Evolutionary conservation across 1,140 invertebrate genomes (phyloP).

Genomic region (Drosophila rufa): DNA sequence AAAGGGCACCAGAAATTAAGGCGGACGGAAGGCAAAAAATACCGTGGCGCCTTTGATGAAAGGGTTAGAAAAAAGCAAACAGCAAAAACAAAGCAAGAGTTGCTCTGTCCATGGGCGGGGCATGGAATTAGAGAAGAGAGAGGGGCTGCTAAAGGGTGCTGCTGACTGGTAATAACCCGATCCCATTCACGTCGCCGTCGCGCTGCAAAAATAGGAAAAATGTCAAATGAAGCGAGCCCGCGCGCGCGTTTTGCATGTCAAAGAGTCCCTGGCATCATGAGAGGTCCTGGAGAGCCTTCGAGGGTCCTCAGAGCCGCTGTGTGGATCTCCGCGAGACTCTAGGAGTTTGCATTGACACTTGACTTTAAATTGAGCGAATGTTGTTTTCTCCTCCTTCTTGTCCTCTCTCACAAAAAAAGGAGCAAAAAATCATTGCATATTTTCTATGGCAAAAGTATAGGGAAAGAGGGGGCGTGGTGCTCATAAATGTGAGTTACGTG

Average conservation of each 20-base stretch:
- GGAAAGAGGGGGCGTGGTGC: background rate
- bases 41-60: constrained; percentile 69
- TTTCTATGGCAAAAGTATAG: constrained; percentile 27
- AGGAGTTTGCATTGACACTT: constrained; percentile 81
- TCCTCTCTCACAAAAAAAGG: background rate
- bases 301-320: constrained; percentile 57
- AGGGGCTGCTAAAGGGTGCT: background rate
- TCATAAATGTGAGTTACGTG: constrained; percentile 79
- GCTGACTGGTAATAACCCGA: constrained; percentile 45
- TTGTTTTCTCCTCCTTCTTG: constrained; percentile 4
- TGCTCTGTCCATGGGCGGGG: background rate
- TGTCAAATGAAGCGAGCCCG: constrained; percentile 76
- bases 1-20: constrained; percentile 4
- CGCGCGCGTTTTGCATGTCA: constrained; percentile 78
- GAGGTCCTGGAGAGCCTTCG: constrained; percentile 65
- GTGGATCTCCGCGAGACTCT: constrained; percentile 44
- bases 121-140: background rate
- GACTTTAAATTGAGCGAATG: constrained; percentile 81
- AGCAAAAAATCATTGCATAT: constrained; percentile 51
- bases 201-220: constrained; percentile 59
- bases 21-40: constrained; percentile 21
- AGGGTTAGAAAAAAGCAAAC: constrained; percentile 60
- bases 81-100: constrained; percentile 37
- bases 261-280: constrained; percentile 47
- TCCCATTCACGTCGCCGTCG: constrained; percentile 25